These are phyloP conservation scores for Phainopepla nitens DNA, from an alignment of 2,113 vertebrate species.

Conservation along the genomic window DNA sequence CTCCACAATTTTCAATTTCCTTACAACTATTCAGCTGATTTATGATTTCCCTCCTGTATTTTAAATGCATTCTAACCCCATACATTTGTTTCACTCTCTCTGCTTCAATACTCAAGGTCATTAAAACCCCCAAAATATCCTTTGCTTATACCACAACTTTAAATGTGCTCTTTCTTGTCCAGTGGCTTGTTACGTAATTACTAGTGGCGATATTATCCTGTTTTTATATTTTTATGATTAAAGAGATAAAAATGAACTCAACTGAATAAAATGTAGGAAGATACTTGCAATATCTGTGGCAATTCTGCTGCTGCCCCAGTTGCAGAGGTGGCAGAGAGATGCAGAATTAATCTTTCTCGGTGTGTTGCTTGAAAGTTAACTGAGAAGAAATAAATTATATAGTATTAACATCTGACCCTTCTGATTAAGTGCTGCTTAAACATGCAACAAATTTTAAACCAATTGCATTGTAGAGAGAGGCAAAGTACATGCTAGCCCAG, in stretches of 20 bases:
- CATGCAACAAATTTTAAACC: not conserved
- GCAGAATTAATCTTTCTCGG: constrained; percentile 21
- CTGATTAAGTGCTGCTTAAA: constrained; percentile 25
- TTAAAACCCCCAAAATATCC: constrained; percentile 57
- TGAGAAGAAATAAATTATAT: constrained; percentile 20
- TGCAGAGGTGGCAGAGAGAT: not conserved
- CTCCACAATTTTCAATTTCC: constrained; percentile 67
- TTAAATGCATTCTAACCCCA: constrained; percentile 61
- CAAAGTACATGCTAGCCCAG: not conserved
- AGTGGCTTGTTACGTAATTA: constrained; percentile 60
- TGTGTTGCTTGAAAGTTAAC: not conserved
- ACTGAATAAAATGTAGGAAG: constrained; percentile 50
- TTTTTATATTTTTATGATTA: constrained; percentile 71
- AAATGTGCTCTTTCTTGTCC: constrained; percentile 66
- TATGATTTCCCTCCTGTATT: constrained; percentile 64
- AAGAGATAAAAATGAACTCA: constrained; percentile 60
- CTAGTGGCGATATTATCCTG: constrained; percentile 41
- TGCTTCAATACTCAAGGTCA: constrained; percentile 49
- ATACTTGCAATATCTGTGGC: not conserved
- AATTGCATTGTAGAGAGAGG: rapidly evolving
- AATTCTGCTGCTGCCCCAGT: not conserved
- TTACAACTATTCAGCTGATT: constrained; percentile 64
- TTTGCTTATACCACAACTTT: constrained; percentile 50
- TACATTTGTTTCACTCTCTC: constrained; percentile 65
- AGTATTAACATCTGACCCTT: not conserved